Evolutionary conservation across 2,888 invertebrate species (phyloP), one percentile per base, ranked within the genome.

Genomic region (Philereme transversata): DNA sequence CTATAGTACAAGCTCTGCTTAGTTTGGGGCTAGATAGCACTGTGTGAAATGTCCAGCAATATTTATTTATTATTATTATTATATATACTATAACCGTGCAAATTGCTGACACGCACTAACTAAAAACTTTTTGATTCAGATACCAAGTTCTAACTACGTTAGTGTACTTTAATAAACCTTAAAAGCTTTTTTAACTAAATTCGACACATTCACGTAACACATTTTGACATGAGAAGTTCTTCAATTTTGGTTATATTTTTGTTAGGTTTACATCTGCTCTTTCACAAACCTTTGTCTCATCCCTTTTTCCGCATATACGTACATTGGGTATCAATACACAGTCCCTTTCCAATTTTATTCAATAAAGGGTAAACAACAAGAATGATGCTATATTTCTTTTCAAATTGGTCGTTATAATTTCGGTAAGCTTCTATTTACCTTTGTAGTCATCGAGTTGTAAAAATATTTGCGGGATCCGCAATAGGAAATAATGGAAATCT

Each of bases 241-340:
- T 60, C 62, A 60, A 71, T 72, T 72, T 72, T 68, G 65, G 70
- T 72, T 71, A 75, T 73, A 75, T 77, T 76, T 78, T 78, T 80
- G 59, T 60, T 76, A 60, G 64, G 61, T 64, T 68, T 72, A 75
- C 79, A 78, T 77, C 76, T 77, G 80, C 63, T 73, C 60, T 70
- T 77, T 78, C 77, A 68, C 76, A 76, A 67, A 74, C 73, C 74
- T 73, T 71, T 71, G 65, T 76, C 74, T 73, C 69, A 70, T 70
- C 73, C 70, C 60, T 64, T 71, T 50, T 69, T 70, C 59, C 56
- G 57, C 62, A 51, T 62, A 65, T 71, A 64, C 60, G 41, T 60
- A 51, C 34, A 57, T 54, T 46, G 40, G 11, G 35, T 46, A 10
- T 50, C 43, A 44, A 47, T 50, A 60, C 43, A 35, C 46, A 47